Evolutionary conservation across 2,797 vertebrate genomes (phyloP).

Genomic region (Protonibea diacanthus): DNA sequence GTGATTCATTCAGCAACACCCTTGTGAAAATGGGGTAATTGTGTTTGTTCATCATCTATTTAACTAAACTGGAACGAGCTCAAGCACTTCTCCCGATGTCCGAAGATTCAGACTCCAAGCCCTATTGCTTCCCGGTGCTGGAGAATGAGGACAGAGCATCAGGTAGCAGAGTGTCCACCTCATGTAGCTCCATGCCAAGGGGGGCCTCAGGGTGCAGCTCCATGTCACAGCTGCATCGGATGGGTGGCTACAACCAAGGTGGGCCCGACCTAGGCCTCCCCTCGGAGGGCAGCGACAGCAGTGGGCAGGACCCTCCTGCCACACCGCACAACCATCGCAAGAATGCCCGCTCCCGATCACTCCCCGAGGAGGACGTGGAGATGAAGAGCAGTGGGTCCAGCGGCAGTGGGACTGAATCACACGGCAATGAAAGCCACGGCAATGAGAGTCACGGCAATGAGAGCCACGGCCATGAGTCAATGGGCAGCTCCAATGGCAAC

Average conservation of each 20-base stretch:
- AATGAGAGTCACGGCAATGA: conserved; percentile 87
- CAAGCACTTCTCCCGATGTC: conserved; percentile 75
- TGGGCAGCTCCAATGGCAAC: conserved; percentile 83
- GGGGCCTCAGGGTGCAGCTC: conserved; percentile 73
- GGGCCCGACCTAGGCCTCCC: conserved; percentile 80
- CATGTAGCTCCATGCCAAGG: conserved; percentile 63
- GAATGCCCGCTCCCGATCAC: conserved; percentile 68
- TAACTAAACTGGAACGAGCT: conserved; percentile 32
- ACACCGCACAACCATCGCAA: conserved; percentile 71
- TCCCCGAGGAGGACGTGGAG: conserved; percentile 90
- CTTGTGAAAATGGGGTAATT: conserved; percentile 75
- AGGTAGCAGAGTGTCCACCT: conserved; percentile 61
- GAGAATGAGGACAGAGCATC: conserved; percentile 75
- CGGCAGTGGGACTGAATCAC: conserved; percentile 86
- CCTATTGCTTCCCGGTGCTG: conserved; percentile 78
- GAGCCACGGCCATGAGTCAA: conserved; percentile 84
- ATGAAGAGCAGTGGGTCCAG: conserved; percentile 92
- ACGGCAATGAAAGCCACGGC: conserved; percentile 84
- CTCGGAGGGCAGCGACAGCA: conserved; percentile 87
- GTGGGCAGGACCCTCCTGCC: conserved; percentile 74
- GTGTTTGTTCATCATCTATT: conserved; percentile 8
- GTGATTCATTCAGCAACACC: conserved; percentile 21
- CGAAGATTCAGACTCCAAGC: conserved; percentile 79
- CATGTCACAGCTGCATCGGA: conserved; percentile 80
- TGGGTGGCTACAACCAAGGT: conserved; percentile 84